These are phyloP conservation scores for silkworm (Bombyx mori) DNA, from an alignment of 1,140 invertebrate species.

Conservation along the genomic window DNA sequence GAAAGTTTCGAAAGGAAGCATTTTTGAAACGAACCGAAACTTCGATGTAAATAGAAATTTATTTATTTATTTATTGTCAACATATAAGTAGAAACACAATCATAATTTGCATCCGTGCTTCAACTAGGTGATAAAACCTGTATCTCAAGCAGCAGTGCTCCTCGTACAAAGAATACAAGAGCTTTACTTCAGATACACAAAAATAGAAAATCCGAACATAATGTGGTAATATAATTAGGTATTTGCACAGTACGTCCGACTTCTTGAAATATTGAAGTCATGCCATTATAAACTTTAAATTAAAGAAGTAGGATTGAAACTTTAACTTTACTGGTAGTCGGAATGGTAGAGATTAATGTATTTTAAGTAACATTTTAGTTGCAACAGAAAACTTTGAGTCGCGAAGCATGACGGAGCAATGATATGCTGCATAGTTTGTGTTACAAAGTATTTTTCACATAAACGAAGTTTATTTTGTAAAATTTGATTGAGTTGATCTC, in stretches of 20 bases:
- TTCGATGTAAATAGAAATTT: background rate
- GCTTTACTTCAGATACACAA: too few relatives aligned
- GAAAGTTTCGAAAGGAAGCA: slow-evolving; percentile 8
- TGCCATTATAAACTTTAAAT: slow-evolving; percentile 25
- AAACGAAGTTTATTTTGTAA: too few relatives aligned
- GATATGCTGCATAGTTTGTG: slow-evolving; percentile 15
- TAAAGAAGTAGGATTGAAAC: slow-evolving; percentile 20
- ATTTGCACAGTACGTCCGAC: slow-evolving; percentile 21
- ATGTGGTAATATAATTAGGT: slow-evolving; percentile 20
- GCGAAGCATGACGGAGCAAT: slow-evolving; percentile 25
- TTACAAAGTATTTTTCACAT: too few relatives aligned
- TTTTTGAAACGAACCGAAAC: background rate
- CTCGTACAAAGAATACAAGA: too few relatives aligned
- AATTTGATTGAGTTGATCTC: too few relatives aligned
- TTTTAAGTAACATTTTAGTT: slow-evolving; percentile 45
- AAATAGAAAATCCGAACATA: slow-evolving; percentile 3
- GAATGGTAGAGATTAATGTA: slow-evolving; percentile 44
- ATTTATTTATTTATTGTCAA: too few relatives aligned
- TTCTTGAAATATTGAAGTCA: slow-evolving; percentile 20
- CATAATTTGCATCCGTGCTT: slow-evolving; percentile 5
- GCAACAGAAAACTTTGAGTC: slow-evolving; percentile 42
- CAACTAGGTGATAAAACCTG: slow-evolving; percentile 33
- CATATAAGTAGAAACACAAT: too few relatives aligned
- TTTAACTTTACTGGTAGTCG: slow-evolving; percentile 12
- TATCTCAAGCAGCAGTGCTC: too few relatives aligned